A percentile compares a stretch with the other conserved stretches of the same genome.
phyloP scores from a whole-genome alignment of 2,797 vertebrate species.

The Florisuga fusca region DNA sequence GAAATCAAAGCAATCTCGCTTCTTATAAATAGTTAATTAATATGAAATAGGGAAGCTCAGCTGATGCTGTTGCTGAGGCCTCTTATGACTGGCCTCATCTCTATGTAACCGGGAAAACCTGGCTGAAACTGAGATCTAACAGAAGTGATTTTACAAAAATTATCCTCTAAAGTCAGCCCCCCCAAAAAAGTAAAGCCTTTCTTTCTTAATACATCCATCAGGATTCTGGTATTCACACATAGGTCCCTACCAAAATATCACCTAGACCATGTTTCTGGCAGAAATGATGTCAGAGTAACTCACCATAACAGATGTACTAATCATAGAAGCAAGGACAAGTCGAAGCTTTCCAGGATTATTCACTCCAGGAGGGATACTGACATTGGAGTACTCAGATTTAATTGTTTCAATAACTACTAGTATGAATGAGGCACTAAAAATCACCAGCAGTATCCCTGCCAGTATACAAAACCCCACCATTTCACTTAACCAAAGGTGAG shows the following conservation, averaged over 20 bases:
- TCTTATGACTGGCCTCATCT: background rate
- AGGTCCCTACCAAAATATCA: background rate
- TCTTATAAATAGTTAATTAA: background rate
- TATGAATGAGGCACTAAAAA: background rate
- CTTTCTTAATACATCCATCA: background rate
- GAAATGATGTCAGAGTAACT: constrained; percentile 51
- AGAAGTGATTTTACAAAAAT: background rate
- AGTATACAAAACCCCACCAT: background rate
- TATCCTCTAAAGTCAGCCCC: background rate
- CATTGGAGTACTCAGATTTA: background rate
- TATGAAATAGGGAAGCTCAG: background rate
- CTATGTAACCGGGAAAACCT: background rate
- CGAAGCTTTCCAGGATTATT: background rate
- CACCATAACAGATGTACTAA: constrained; percentile 76
- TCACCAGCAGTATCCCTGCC: background rate
- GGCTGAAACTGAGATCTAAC: background rate
- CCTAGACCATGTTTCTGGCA: background rate
- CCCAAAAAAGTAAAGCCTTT: background rate
- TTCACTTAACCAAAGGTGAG: background rate
- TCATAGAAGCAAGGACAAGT: constrained; percentile 29
- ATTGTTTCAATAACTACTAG: background rate
- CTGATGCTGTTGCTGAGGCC: background rate
- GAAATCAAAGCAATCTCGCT: background rate
- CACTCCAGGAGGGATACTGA: constrained; percentile 3
- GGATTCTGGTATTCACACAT: background rate